Conservation (phyloP, 2,888 invertebrate genomes). For the Athrips mouffetella region DNA sequence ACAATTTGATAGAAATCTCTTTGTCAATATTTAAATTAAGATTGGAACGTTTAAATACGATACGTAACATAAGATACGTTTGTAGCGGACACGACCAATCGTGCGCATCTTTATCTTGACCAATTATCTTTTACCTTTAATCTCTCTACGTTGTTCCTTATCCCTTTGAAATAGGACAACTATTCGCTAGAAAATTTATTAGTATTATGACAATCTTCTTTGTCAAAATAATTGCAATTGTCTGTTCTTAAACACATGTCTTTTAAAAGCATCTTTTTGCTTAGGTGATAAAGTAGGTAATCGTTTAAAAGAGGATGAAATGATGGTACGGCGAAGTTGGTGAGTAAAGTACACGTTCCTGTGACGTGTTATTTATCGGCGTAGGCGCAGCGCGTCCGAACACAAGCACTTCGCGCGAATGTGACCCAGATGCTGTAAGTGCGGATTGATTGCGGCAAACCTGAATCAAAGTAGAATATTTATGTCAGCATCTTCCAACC, state of each 20-base stretch:
- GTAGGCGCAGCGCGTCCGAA: slow-evolving; percentile 61
- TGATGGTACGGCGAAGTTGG: slow-evolving; percentile 20
- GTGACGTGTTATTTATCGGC: slow-evolving; percentile 69
- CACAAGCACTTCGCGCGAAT: slow-evolving; percentile 64
- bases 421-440: slow-evolving; percentile 60
- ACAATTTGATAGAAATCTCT: no score
- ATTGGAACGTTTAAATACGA: no score
- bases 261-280: background rate
- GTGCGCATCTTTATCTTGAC: slow-evolving; percentile 42
- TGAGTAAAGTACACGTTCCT: slow-evolving; percentile 44
- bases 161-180: slow-evolving; percentile 16
- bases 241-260: background rate
- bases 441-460: slow-evolving; percentile 37
- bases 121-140: slow-evolving; percentile 19
- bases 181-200: slow-evolving; percentile 22
- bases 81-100: slow-evolving; percentile 50
- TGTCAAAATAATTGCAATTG: background rate
- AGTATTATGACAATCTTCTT: slow-evolving; percentile 16
- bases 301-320: slow-evolving; percentile 12
- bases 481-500: no score
- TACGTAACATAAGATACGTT: no score
- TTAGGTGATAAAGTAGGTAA: slow-evolving; percentile 15
- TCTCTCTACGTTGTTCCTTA: slow-evolving; percentile 15
- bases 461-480: background rate
- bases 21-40: no score